Base-by-base conservation (phyloP, 64 coral and sea anemone species). In the Stichodactyla mertensii region DNA sequence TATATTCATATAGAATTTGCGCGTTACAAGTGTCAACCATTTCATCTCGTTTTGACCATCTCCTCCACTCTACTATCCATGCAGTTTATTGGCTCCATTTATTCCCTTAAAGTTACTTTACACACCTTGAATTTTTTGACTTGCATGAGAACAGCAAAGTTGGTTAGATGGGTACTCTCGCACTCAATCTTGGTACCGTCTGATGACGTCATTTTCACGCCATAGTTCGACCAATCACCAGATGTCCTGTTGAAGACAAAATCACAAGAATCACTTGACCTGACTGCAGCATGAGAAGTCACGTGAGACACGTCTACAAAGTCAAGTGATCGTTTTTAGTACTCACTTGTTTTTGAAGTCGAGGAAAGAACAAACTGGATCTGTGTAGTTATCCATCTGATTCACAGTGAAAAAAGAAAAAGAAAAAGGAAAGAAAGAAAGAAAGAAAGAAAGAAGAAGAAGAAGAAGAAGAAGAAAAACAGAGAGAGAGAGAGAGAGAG, bases 71-170 rank as follows among this genome's bases (percentile, higher is more conserved):
- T 64, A 15, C 61, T 64, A 64, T 19, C 16, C 14, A 18, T 18
- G 15, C 19, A 16, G 5, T 64, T 64, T 18, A 5, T 64, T 5
- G 5, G 5, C 13, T 64, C 1, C 5, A 64, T 18, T 45, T 45
- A 45, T 45, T 45, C 36, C 36, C 36, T 45, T 45, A 2, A 45
- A 45, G 61, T 79, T 81, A 4, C 11, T 52, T 81, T 20, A 81
- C 78, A 53, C 92, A 95, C 94, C 82, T 80, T 55, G 64, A 95
- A 92, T 54, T 92, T 67, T 28, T 92, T 92, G 51, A 95, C 94
- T 92, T 95, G 94, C 94, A 95, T 95, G 15, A 95, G 88, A 66
- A 95, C 91, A 51, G 94, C 94, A 64, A 95, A 95, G 85, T 95
- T 95, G 19, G 94, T 95, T 2, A 95, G 81, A 77, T 95, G 94